A percentile compares a stretch with the other conserved stretches of the same genome.
phyloP scores from a whole-genome alignment of 2,797 vertebrate species.

The Avahi laniger region DNA sequence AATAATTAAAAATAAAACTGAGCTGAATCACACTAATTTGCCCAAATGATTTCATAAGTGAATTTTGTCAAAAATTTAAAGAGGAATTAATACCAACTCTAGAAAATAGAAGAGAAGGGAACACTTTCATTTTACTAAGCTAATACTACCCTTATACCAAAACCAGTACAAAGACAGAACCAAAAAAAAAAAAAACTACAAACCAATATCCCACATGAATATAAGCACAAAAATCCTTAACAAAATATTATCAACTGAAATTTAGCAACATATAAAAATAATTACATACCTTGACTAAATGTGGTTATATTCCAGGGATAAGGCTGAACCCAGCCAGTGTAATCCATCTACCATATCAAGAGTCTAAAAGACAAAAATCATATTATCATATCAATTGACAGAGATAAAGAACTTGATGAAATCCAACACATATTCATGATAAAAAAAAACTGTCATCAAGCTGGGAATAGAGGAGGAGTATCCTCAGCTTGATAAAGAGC shows the following conservation, averaged over 20 bases:
- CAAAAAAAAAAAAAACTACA: background rate
- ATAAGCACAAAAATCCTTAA: background rate
- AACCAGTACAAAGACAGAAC: background rate
- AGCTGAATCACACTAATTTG: constrained; percentile 27
- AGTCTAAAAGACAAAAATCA: background rate
- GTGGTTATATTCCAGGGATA: background rate
- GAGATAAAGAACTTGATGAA: background rate
- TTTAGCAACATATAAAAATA: background rate
- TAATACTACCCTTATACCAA: background rate
- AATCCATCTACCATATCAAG: background rate
- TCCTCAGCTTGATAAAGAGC: background rate
- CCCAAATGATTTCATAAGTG: background rate
- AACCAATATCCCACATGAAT: background rate
- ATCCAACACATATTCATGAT: background rate
- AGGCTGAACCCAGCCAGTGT: background rate
- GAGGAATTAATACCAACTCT: background rate
- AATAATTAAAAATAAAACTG: constrained; percentile 23
- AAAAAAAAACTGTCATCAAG: background rate
- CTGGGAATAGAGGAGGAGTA: background rate
- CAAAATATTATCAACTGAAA: background rate
- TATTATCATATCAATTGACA: background rate
- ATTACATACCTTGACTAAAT: background rate
- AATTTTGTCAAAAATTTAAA: constrained; percentile 18
- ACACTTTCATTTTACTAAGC: background rate
- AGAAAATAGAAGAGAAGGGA: background rate